phyloP scores from a whole-genome alignment of 2,888 invertebrate species.

The Apamea monoglypha region DNA sequence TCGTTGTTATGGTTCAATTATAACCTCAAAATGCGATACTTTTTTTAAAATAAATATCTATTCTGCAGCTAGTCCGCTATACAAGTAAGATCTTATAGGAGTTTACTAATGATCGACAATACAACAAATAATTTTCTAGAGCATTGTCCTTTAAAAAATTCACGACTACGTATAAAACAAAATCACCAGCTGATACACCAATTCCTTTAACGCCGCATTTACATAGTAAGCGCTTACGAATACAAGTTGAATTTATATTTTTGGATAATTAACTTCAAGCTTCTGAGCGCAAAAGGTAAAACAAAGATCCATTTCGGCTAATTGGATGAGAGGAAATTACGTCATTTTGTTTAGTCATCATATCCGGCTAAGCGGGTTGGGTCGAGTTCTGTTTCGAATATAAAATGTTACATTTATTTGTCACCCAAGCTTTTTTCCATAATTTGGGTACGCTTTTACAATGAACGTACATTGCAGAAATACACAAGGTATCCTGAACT shows the following conservation, averaged over 20 bases:
- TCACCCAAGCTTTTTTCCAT: not conserved
- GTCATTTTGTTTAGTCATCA: conserved; percentile 56
- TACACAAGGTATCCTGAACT: not conserved
- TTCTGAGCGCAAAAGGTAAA: conserved; percentile 47
- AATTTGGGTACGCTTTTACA: not conserved
- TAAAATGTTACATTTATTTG: conserved; percentile 6
- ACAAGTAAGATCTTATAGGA: no score
- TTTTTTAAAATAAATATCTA: no score
- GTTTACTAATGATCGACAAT: no score
- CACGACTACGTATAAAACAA: not conserved
- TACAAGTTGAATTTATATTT: conserved; percentile 47
- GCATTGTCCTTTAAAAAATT: not conserved
- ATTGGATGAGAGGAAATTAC: conserved; percentile 59
- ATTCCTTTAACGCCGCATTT: conserved; percentile 3
- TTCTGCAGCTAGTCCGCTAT: no score
- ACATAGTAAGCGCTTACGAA: conserved; percentile 35
- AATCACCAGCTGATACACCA: not conserved
- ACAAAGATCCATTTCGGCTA: conserved; percentile 60
- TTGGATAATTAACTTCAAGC: conserved; percentile 45
- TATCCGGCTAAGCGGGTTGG: conserved; percentile 41
- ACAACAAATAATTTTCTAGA: no score
- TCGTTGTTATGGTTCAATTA: no score
- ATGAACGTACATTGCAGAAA: not conserved
- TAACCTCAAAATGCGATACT: no score
- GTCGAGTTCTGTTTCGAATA: conserved; percentile 29